phyloP scores from a whole-genome alignment of 1,140 invertebrate species.

The Pogonomyrmex barbatus region DNA sequence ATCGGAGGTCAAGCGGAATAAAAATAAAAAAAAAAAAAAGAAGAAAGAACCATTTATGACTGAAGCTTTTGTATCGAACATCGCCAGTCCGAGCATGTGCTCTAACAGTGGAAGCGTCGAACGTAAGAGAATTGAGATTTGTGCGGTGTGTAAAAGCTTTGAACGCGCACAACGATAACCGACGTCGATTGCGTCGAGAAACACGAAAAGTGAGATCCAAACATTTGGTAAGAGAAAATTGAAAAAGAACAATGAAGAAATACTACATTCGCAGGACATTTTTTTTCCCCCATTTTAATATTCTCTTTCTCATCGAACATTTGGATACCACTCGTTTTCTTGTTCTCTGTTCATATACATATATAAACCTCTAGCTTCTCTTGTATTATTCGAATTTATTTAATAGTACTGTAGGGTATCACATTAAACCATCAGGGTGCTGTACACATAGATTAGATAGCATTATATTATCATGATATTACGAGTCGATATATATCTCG shows the following conservation, averaged over 20 bases:
- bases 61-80: neutral
- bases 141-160: neutral
- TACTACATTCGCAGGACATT: neutral
- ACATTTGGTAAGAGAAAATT: neutral
- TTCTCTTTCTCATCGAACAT: neutral
- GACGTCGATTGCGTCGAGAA: neutral
- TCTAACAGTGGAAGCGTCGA: conserved; percentile 1
- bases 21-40: neutral
- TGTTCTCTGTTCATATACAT: conserved; percentile 19
- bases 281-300: neutral
- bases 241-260: neutral
- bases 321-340: neutral
- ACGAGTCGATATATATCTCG: conserved; percentile 64
- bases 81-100: neutral
- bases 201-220: neutral
- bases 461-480: conserved; percentile 73
- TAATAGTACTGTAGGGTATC: conserved; percentile 82
- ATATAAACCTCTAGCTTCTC: conserved; percentile 46
- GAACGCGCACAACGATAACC: neutral
- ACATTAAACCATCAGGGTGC: conserved; percentile 84
- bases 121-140: neutral
- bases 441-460: conserved; percentile 84
- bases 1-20: neutral
- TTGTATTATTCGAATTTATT: conserved; percentile 76
- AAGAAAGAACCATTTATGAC: neutral